phyloP scores from a whole-genome alignment of 2,113 vertebrate genomes.

The Colius striatus region DNA sequence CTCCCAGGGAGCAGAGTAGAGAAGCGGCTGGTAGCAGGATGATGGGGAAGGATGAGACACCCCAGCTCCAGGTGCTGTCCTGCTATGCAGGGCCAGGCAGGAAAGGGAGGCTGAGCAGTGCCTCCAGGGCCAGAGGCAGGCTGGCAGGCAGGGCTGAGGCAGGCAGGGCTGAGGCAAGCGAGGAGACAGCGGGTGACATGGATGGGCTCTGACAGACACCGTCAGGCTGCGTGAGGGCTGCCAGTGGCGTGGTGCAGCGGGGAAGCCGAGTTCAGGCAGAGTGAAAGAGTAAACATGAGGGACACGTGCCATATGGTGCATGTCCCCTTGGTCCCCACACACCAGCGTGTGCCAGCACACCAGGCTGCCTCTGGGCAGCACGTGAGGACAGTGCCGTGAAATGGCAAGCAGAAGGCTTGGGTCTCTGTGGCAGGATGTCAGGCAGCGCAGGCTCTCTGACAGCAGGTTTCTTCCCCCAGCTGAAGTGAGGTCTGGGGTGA shows the following conservation, averaged over 20 bases:
- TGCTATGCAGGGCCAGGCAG: background rate
- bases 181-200: background rate
- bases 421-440: background rate
- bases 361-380: background rate
- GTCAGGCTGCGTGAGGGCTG: background rate
- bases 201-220: slow-evolving; percentile 21
- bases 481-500: background rate
- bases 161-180: accelerated
- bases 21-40: background rate
- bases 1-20: background rate
- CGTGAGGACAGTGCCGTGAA: accelerated
- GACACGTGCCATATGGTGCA: accelerated
- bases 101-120: background rate
- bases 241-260: background rate
- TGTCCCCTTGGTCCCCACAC: background rate
- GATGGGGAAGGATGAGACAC: background rate
- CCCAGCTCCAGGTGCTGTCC: background rate
- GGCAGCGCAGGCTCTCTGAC: background rate
- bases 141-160: background rate
- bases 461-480: background rate
- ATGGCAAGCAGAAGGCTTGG: background rate
- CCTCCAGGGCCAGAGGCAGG: background rate
- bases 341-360: background rate
- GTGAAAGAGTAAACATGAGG: background rate
- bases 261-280: background rate